Base-by-base conservation (phyloP, 2,113 vertebrate genomes). In the Eudyptes chrysolophus region DNA sequence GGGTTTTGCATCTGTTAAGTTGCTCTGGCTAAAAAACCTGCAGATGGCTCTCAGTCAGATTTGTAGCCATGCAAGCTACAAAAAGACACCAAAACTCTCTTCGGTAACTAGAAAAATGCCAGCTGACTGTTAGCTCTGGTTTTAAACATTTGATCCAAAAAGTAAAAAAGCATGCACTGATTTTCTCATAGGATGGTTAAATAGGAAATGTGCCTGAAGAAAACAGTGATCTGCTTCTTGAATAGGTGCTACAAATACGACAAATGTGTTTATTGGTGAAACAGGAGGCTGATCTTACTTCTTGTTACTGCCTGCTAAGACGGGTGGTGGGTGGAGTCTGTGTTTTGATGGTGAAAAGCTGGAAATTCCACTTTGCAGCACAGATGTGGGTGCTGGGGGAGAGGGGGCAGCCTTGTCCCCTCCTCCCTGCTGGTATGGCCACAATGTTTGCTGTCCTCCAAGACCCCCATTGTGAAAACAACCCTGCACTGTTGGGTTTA, bases 381-480 rank as follows among this genome's bases (percentile, higher is more conserved):
- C 36, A 52, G 44, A 27, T 5, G 26, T 19, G 82, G 51, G 19
- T 44, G 51, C 49, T 44, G 49, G 42, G 19, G 24, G 7, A 21
- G 21, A n/a, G 27, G 4, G 26, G 21, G 42, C 66, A 48, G 40
- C 24, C 27, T 19, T 64, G 29, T 8, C 54, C 26, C 9, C 19
- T 16, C 32, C 15, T 15, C 44, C 22, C 18, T 2, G 18, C 40
- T 36, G 65, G 26, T 26, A 10, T 0, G 15, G 46, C 38, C 3
- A 1, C 1, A 3, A 3, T 1, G 11, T 46, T 34, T 69, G 69
- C 16, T 44, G 32, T 44, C 32, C 46, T 60, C 22, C 20, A 5
- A n/a, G 69, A 32, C 32, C 21, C 44, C 3, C 36, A 7, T 19
- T 2, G 2, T 44, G 44, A 34, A 51, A 75, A 27, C 46, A 46